A percentile compares a stretch with the other conserved stretches of the same genome.
Conservation (phyloP, 64 coral and sea anemone species). For the Stichodactyla mertensii region DNA sequence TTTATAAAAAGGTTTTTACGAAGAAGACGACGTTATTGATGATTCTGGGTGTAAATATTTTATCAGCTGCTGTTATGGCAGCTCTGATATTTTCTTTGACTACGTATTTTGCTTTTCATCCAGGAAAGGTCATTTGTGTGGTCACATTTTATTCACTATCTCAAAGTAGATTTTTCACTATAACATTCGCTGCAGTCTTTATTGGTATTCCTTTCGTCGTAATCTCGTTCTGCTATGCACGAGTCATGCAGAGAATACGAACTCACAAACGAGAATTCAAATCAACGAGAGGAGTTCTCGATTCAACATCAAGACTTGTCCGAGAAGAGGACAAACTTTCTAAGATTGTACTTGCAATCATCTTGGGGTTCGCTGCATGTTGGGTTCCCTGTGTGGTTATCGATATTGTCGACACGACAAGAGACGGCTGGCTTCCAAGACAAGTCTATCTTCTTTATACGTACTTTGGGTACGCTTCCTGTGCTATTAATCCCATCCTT, state of each 20-base stretch:
- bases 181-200: constrained; percentile 46
- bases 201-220: constrained; percentile 45
- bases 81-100: constrained; percentile 37
- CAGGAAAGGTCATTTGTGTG: constrained; percentile 82
- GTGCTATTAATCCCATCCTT: constrained; percentile 71
- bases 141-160: constrained; percentile 26
- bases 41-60: constrained; percentile 29
- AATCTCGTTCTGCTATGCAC: constrained; percentile 58
- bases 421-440: constrained; percentile 48
- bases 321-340: constrained; percentile 77
- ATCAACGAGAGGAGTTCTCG: constrained; percentile 33
- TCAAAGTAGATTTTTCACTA: constrained; percentile 44
- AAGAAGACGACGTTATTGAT: constrained; percentile 61
- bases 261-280: constrained; percentile 54
- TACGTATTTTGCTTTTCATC: constrained; percentile 60
- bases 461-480: constrained; percentile 54
- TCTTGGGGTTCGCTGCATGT: constrained; percentile 68
- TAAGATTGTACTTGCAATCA: constrained; percentile 66
- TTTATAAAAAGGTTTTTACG: constrained; percentile 61
- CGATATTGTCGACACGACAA: constrained; percentile 50
- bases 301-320: constrained; percentile 59
- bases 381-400: constrained; percentile 76
- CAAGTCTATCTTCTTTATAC: constrained; percentile 71
- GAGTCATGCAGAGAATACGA: constrained; percentile 65
- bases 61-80: constrained; percentile 43